Evolutionary conservation across 2,888 invertebrate species (phyloP).

Genomic region (Vesta saturnalis): DNA sequence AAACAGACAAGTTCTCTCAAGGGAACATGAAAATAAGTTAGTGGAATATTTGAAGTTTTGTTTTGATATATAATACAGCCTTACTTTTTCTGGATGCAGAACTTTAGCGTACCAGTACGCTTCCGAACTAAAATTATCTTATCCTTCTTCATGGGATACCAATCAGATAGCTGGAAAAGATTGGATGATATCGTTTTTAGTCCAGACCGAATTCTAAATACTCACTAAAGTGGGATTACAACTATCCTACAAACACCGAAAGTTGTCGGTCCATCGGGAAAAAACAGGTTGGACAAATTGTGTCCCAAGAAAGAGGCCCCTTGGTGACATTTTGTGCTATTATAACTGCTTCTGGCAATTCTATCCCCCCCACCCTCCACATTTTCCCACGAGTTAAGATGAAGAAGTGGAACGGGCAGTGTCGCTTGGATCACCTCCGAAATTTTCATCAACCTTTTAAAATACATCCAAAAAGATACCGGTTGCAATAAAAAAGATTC

Average conservation of each 20-base stretch:
- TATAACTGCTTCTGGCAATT: neutral
- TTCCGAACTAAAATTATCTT: neutral
- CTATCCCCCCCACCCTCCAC: neutral
- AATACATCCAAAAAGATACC: neutral
- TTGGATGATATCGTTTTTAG: no score
- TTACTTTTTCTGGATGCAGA: neutral
- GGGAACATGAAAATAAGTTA: no score
- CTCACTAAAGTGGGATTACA: no score
- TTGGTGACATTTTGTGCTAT: no score
- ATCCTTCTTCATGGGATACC: neutral
- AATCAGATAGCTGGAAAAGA: no score
- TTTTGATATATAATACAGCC: constrained; percentile 3
- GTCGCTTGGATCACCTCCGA: neutral
- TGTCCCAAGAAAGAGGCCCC: no score
- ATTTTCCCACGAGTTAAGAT: neutral
- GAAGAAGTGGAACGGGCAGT: neutral
- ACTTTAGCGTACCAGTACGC: neutral
- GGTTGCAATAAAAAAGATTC: neutral
- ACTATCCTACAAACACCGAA: neutral
- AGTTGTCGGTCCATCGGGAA: neutral
- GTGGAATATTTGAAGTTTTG: no score
- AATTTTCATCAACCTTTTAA: no score
- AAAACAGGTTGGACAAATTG: neutral
- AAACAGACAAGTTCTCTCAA: no score
- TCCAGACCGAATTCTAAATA: neutral